Percentiles rank a stretch among this genome's conserved stretches.
These are phyloP conservation scores for Nettapus auritus DNA, from an alignment of 2,113 vertebrate genomes.

Conservation along the genomic window DNA sequence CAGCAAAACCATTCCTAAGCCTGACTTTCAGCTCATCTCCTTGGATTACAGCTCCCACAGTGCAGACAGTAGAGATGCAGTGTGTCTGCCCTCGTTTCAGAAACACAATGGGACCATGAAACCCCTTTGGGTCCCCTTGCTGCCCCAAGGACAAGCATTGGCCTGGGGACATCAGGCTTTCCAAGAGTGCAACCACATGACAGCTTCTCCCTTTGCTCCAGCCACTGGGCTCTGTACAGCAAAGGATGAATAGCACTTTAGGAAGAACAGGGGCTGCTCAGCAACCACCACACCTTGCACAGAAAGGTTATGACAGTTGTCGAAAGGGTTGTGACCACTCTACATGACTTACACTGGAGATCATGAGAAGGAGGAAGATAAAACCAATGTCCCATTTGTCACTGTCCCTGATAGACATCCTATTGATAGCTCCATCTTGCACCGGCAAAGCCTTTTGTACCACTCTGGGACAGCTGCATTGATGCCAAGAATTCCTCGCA, in stretches of 20 bases:
- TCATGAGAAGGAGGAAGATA: not conserved
- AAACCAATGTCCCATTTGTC: conserved; percentile 34
- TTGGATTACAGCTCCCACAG: not conserved
- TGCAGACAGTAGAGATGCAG: not conserved
- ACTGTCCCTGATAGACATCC: conserved; percentile 54
- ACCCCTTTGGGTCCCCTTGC: not conserved
- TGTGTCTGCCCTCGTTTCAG: not conserved
- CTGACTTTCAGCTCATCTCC: not conserved
- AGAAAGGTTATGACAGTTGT: conserved; percentile 47
- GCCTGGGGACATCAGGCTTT: not conserved
- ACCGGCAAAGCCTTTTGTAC: conserved; percentile 60
- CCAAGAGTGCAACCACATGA: not conserved
- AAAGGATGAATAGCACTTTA: not conserved
- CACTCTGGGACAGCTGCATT: conserved; percentile 63
- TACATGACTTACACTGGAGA: not conserved
- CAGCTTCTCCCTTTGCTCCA: not conserved
- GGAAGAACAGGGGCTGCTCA: not conserved
- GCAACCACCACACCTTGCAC: not conserved
- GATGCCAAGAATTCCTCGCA: conserved; percentile 65
- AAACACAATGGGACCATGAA: not conserved
- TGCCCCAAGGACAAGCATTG: not conserved
- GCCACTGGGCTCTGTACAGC: not conserved
- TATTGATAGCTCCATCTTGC: conserved; percentile 68
- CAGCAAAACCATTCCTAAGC: not conserved
- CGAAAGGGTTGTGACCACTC: not conserved